A percentile compares a stretch with the other conserved stretches of the same genome.
phyloP scores from a whole-genome alignment of 2,113 vertebrate species.

The Prietella phreatophila region DNA sequence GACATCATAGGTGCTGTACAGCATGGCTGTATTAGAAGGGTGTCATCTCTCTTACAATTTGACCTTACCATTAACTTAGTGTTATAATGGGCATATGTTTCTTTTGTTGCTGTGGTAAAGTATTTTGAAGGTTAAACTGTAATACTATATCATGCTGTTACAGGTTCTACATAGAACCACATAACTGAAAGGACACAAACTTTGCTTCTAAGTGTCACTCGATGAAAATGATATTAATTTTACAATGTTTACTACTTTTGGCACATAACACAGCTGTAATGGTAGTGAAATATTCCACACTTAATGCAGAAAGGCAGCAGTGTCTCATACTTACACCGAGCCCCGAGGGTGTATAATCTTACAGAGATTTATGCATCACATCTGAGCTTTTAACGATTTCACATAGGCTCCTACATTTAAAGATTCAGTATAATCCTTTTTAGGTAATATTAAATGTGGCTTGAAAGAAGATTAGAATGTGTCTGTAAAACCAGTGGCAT shows the following conservation, averaged over 20 bases:
- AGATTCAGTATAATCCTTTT: slow-evolving; percentile 1
- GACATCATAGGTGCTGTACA: background rate
- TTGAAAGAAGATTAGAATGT: background rate
- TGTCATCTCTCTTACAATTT: background rate
- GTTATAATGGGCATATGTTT: background rate
- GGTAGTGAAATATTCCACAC: background rate
- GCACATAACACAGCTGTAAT: background rate
- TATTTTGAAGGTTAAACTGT: background rate
- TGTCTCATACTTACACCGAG: background rate
- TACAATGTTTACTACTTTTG: background rate
- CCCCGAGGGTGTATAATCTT: background rate
- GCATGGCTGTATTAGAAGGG: background rate
- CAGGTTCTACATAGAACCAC: background rate
- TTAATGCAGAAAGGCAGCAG: background rate
- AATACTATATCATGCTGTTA: background rate
- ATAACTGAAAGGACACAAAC: background rate
- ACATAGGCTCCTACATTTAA: slow-evolving; percentile 1
- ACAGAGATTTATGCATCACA: background rate
- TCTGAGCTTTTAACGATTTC: background rate
- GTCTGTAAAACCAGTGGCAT: slow-evolving; percentile 2
- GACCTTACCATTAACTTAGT: background rate
- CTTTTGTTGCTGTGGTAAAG: background rate
- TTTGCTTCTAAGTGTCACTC: background rate
- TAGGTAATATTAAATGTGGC: slow-evolving; percentile 3
- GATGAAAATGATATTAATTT: background rate